Conservation (phyloP, 1,140 invertebrate genomes). For the Drosophila triauraria region DNA sequence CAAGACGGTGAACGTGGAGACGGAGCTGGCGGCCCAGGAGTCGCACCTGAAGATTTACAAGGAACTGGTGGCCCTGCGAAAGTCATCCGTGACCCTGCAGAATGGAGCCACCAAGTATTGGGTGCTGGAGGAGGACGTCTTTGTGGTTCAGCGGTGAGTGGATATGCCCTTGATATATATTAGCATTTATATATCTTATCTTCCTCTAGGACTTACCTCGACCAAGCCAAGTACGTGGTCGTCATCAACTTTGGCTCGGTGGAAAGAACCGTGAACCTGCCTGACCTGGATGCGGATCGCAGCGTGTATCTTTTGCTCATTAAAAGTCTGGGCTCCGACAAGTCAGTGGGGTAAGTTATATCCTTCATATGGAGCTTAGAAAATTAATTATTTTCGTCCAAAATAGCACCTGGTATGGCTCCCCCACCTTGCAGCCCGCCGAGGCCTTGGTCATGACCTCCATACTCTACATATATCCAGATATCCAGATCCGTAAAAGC, state of each 20-base stretch:
- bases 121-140: conserved; percentile 41
- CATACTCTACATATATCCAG: conserved; percentile 8
- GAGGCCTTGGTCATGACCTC: conserved; percentile 58
- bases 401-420: conserved; percentile 19
- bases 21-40: conserved; percentile 11
- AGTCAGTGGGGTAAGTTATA: conserved; percentile 39
- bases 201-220: conserved; percentile 18
- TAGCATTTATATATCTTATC: not conserved
- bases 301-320: conserved; percentile 43
- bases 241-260: conserved; percentile 59
- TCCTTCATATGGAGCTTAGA: too few species aligned
- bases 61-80: conserved; percentile 39
- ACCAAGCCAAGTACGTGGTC: conserved; percentile 40
- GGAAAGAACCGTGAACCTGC: conserved; percentile 30
- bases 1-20: conserved; percentile 70
- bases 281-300: conserved; percentile 57
- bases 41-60: conserved; percentile 72
- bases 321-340: conserved; percentile 55
- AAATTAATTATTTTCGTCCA: not conserved
- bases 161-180: too few species aligned
- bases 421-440: conserved; percentile 6
- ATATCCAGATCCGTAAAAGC: conserved; percentile 13
- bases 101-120: conserved; percentile 58
- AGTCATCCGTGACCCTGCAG: conserved; percentile 41
- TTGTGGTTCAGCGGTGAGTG: conserved; percentile 60